A percentile compares a stretch with the other conserved stretches of the same genome.
Conservation (phyloP, 1,140 invertebrate genomes). For the Drosophila sproati region DNA sequence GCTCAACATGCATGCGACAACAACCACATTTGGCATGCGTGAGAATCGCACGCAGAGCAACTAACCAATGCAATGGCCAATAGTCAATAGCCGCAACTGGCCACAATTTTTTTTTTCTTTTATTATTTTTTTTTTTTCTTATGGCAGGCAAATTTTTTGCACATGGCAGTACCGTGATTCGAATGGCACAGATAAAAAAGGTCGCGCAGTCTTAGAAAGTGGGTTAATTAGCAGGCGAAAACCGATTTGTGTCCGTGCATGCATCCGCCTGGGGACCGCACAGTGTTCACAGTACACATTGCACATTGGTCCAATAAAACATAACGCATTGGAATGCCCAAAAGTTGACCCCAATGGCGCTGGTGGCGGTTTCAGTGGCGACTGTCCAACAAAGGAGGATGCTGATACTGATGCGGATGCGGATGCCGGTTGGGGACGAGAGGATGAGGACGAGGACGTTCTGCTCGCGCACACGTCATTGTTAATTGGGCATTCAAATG, state of each 20-base stretch:
- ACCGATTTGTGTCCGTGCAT: not conserved
- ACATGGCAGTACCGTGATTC: constrained; percentile 38
- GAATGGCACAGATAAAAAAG: constrained; percentile 61
- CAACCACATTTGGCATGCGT: constrained; percentile 56
- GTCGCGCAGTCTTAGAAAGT: constrained; percentile 62
- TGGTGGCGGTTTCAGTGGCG: not conserved
- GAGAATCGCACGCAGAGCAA: constrained; percentile 62
- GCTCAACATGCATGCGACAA: constrained; percentile 15
- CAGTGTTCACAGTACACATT: constrained; percentile 2
- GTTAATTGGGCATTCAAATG: constrained; percentile 84
- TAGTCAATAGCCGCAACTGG: constrained; percentile 16
- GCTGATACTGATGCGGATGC: not conserved
- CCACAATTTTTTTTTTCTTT: constrained; percentile 23
- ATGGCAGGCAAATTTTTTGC: constrained; percentile 68
- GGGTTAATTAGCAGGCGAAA: constrained; percentile 66
- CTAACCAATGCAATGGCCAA: constrained; percentile 30
- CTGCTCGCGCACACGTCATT: constrained; percentile 64
- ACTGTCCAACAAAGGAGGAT: constrained; percentile 22
- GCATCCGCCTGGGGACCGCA: constrained; percentile 19
- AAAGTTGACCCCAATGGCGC: constrained; percentile 62
- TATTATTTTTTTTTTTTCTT: constrained; percentile 24
- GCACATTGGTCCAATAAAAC: constrained; percentile 63
- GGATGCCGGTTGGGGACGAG: not conserved
- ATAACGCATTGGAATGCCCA: constrained; percentile 69
- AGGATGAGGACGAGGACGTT: constrained; percentile 28